Percentiles rank a stretch among this genome's conserved stretches.
These are phyloP conservation scores for Eristalinus aeneus DNA, from an alignment of 2,888 invertebrate species.

Conservation along the genomic window DNA sequence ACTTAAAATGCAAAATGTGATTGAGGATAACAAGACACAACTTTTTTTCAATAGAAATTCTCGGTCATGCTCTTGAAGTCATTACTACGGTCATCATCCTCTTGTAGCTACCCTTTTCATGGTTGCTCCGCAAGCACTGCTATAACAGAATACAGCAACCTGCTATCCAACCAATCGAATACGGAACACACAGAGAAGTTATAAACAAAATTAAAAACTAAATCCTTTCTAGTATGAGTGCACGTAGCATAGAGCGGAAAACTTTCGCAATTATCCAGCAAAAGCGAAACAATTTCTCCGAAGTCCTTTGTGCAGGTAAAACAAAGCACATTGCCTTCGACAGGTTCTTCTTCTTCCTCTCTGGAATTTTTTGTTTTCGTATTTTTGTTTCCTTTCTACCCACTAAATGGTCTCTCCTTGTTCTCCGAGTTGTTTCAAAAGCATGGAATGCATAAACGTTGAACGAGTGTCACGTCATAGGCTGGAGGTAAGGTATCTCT, in stretches of 20 bases:
- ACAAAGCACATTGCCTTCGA: slow-evolving; percentile 56
- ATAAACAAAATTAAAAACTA: slow-evolving; percentile 31
- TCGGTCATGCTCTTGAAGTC: neutral
- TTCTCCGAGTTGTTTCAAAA: neutral
- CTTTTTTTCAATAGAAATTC: neutral
- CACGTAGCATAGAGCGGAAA: slow-evolving; percentile 33
- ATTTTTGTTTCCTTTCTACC: neutral
- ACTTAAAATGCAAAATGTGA: neutral
- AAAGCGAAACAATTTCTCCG: slow-evolving; percentile 55
- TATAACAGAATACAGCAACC: slow-evolving; percentile 6
- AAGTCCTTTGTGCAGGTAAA: slow-evolving; percentile 51
- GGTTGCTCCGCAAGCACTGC: neutral
- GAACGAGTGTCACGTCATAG: slow-evolving; percentile 44
- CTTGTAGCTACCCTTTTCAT: neutral
- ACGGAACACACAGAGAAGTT: slow-evolving; percentile 22
- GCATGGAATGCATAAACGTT: slow-evolving; percentile 27
- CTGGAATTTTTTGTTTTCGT: neutral
- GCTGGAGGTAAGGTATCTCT: slow-evolving; percentile 20
- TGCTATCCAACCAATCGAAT: slow-evolving; percentile 33
- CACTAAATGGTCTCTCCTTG: slow-evolving; percentile 48
- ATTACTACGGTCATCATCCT: neutral
- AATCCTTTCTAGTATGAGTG: slow-evolving; percentile 8
- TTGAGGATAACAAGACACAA: neutral
- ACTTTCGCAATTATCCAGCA: slow-evolving; percentile 62
- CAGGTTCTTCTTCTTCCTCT: neutral